These are phyloP conservation scores for Hedya salicella DNA, from an alignment of 2,888 invertebrate genomes.

Conservation along the genomic window DNA sequence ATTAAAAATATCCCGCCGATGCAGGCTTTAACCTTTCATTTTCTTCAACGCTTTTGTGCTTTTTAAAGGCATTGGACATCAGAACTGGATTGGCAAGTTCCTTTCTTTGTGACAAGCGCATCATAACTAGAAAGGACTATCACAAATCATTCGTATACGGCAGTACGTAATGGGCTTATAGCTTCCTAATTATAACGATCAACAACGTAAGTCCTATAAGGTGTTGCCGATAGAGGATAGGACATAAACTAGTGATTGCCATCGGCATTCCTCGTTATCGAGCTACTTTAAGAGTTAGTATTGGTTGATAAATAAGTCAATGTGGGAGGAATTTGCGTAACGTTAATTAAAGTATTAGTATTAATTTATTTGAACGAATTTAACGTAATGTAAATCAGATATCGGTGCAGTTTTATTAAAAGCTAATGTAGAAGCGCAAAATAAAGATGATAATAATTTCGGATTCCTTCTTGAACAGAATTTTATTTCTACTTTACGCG, in stretches of 20 bases:
- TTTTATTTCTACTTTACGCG: too few species aligned
- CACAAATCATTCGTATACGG: slow-evolving; percentile 40
- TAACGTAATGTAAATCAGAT: background rate
- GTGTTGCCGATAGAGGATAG: slow-evolving; percentile 51
- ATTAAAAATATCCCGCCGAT: slow-evolving; percentile 9
- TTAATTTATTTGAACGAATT: slow-evolving; percentile 10
- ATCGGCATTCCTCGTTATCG: slow-evolving; percentile 63
- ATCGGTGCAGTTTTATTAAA: background rate
- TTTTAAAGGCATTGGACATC: background rate
- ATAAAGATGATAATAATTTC: too few species aligned
- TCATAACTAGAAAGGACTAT: slow-evolving; percentile 19
- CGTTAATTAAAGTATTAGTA: slow-evolving; percentile 29
- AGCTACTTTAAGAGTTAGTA: slow-evolving; percentile 66
- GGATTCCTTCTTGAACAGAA: too few species aligned
- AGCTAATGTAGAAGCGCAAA: background rate
- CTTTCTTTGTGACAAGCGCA: background rate
- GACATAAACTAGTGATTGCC: slow-evolving; percentile 62
- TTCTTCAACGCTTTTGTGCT: slow-evolving; percentile 3
- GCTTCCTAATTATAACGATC: slow-evolving; percentile 29
- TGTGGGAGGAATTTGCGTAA: slow-evolving; percentile 37
- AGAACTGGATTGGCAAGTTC: slow-evolving; percentile 10
- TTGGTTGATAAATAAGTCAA: slow-evolving; percentile 47
- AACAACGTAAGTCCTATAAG: slow-evolving; percentile 25
- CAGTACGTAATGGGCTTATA: slow-evolving; percentile 27
- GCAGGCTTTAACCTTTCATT: background rate